These are phyloP conservation scores for Andrena minutula DNA, from an alignment of 2,888 invertebrate species.

Conservation along the genomic window DNA sequence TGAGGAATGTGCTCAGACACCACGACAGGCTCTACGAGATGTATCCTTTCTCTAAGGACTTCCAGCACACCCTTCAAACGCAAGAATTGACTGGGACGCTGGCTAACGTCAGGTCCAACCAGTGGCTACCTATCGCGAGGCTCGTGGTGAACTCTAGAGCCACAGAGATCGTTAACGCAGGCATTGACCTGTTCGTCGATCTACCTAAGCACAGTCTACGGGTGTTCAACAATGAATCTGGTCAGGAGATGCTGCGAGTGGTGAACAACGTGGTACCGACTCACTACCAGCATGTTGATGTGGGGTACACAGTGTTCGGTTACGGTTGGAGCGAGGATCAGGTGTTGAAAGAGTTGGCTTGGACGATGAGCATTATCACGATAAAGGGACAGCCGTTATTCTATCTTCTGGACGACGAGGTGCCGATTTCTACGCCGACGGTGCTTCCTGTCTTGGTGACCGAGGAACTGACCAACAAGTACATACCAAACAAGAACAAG, in stretches of 20 bases:
- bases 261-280: slow-evolving; percentile 65
- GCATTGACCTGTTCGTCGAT: slow-evolving; percentile 64
- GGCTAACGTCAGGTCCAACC: slow-evolving; percentile 50
- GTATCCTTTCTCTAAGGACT: slow-evolving; percentile 69
- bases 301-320: slow-evolving; percentile 75
- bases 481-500: slow-evolving; percentile 70
- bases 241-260: slow-evolving; percentile 63
- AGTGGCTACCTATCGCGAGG: slow-evolving; percentile 74
- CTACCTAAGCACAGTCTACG: slow-evolving; percentile 66
- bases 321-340: slow-evolving; percentile 70
- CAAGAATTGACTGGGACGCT: slow-evolving; percentile 61
- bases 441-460: slow-evolving; percentile 47
- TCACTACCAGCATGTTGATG: slow-evolving; percentile 50
- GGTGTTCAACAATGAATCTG: slow-evolving; percentile 73
- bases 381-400: slow-evolving; percentile 71
- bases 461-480: slow-evolving; percentile 65
- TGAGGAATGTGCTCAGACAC: slow-evolving; percentile 65
- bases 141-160: slow-evolving; percentile 58
- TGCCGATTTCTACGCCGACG: slow-evolving; percentile 10
- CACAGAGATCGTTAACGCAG: slow-evolving; percentile 40
- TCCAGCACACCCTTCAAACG: slow-evolving; percentile 67
- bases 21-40: slow-evolving; percentile 49
- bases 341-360: slow-evolving; percentile 63
- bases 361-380: slow-evolving; percentile 72
- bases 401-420: slow-evolving; percentile 26